Conservation (phyloP, 2,113 vertebrate species). For the Zosterops borbonicus region DNA sequence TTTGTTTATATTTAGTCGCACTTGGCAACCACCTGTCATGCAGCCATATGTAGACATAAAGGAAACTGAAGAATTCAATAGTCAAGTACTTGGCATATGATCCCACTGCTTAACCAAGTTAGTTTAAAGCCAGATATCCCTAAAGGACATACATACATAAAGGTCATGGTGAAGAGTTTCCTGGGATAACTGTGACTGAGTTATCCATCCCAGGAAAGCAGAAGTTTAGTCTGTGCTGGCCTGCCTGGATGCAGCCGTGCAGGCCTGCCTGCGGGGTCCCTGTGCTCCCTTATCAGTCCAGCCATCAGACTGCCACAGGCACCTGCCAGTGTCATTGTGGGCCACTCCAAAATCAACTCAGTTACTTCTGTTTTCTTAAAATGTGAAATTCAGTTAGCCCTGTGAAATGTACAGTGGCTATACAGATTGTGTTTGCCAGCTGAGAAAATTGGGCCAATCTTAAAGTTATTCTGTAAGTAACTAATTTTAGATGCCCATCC, state of each 20-base stretch:
- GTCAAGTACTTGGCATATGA: background rate
- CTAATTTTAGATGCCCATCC: background rate
- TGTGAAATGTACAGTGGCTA: background rate
- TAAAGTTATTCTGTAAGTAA: background rate
- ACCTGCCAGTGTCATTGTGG: accelerated
- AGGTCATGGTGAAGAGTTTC: background rate
- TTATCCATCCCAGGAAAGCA: background rate
- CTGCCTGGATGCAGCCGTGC: accelerated
- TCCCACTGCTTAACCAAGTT: background rate
- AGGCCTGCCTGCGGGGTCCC: accelerated
- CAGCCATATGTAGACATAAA: background rate
- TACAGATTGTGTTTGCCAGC: background rate
- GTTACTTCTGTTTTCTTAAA: background rate
- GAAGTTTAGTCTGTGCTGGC: background rate
- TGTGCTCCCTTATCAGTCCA: accelerated
- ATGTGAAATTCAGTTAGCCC: background rate
- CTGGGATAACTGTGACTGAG: too few relatives aligned
- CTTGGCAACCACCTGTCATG: constrained; percentile 1
- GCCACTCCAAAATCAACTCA: background rate
- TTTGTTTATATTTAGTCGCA: background rate
- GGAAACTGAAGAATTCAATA: background rate
- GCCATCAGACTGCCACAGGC: background rate
- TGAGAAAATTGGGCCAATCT: background rate
- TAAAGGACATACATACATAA: background rate
- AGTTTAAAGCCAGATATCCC: background rate